phyloP scores from a whole-genome alignment of 1,140 invertebrate species.

The Diachasmimorpha longicaudata region DNA sequence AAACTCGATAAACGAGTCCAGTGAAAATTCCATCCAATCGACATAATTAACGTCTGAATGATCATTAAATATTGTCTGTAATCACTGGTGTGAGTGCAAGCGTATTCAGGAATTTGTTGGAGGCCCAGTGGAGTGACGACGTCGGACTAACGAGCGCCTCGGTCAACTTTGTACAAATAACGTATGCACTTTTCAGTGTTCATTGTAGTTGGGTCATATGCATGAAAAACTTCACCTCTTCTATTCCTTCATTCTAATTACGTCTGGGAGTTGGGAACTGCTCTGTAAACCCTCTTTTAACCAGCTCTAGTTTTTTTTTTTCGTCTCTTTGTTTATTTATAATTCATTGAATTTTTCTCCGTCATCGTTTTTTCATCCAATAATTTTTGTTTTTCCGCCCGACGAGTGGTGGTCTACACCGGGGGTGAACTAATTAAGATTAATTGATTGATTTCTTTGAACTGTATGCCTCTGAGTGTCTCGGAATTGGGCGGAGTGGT shows the following conservation, averaged over 20 bases:
- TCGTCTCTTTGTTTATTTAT: not conserved
- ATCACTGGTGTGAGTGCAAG: not conserved
- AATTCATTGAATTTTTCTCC: not conserved
- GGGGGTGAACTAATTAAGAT: not conserved
- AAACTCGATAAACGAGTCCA: not conserved
- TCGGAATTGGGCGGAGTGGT: not conserved
- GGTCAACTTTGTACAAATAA: constrained; percentile 6
- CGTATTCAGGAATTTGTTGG: not conserved
- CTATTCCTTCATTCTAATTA: not conserved
- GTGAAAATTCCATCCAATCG: not conserved
- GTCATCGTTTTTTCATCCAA: not conserved
- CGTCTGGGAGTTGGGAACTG: not conserved
- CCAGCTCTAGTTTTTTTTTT: not conserved
- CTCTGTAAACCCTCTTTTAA: not conserved
- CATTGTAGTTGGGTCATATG: not conserved
- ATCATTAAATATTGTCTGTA: not conserved
- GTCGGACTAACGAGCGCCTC: not conserved
- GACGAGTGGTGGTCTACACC: not conserved
- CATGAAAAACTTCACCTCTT: not conserved
- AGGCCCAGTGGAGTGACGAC: not conserved
- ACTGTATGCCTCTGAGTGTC: not conserved
- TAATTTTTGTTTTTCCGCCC: not conserved
- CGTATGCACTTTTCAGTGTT: constrained; percentile 1
- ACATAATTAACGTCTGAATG: not conserved
- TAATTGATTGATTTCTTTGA: not conserved